These are phyloP conservation scores for Melanogrammus aeglefinus DNA, from an alignment of 2,797 vertebrate genomes.

Conservation along the genomic window DNA sequence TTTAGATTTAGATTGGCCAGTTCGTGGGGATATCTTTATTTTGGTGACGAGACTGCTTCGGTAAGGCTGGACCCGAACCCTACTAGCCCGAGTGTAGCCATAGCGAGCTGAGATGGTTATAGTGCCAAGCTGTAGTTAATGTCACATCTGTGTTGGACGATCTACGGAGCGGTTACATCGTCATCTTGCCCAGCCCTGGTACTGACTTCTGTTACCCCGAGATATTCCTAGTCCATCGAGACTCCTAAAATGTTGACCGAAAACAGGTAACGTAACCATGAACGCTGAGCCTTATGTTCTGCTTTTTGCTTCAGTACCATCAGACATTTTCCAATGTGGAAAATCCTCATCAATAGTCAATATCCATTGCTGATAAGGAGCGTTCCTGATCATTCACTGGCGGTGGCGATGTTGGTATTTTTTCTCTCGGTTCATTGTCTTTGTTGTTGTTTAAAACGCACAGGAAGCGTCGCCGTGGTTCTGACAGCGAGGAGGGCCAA, in stretches of 20 bases:
- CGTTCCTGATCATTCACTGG: not conserved
- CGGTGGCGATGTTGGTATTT: not conserved
- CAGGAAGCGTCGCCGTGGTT: conserved; percentile 88
- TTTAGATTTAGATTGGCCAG: conserved; percentile 26
- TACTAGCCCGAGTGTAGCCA: conserved; percentile 19
- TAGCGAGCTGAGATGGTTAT: conserved; percentile 21
- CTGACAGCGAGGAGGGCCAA: conserved; percentile 81
- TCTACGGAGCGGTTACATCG: conserved; percentile 30
- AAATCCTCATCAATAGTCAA: not conserved
- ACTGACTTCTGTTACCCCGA: conserved; percentile 28
- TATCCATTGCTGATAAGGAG: not conserved
- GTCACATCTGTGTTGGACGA: not conserved
- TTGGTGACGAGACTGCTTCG: not conserved
- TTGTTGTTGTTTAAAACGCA: conserved; percentile 13
- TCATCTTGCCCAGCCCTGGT: conserved; percentile 21
- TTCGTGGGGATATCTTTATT: conserved; percentile 21
- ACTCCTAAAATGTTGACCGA: conserved; percentile 64
- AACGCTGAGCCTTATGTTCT: not conserved
- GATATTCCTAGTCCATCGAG: conserved; percentile 18
- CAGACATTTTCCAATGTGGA: conserved; percentile 58
- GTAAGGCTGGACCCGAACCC: conserved; percentile 12
- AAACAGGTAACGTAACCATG: conserved; percentile 56
- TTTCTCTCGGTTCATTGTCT: not conserved
- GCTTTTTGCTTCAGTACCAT: not conserved
- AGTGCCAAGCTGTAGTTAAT: conserved; percentile 24